Conservation (phyloP, 2,888 invertebrate genomes). For the Dilophus febrilis region DNA sequence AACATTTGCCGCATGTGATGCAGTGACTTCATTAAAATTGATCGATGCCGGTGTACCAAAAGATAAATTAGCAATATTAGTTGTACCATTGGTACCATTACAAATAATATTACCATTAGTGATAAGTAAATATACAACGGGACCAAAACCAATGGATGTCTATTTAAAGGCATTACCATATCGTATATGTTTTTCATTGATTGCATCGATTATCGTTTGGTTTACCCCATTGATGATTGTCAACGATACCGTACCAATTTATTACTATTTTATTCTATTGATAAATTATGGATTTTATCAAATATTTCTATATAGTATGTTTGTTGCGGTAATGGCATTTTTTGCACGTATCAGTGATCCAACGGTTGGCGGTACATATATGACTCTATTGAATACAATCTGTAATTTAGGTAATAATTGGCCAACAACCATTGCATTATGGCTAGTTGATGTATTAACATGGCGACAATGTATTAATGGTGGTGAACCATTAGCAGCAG, state of each 20-base stretch:
- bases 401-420: slow-evolving; percentile 96
- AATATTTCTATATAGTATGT: slow-evolving; percentile 90
- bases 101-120: slow-evolving; percentile 84
- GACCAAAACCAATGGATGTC: slow-evolving; percentile 74
- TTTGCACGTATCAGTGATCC: slow-evolving; percentile 95
- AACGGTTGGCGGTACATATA: slow-evolving; percentile 93
- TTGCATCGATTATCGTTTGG: slow-evolving; percentile 72
- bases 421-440: slow-evolving; percentile 82
- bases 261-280: slow-evolving; percentile 62
- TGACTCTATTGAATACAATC: slow-evolving; percentile 94
- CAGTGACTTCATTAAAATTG: slow-evolving; percentile 84
- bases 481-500: slow-evolving; percentile 1
- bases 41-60: slow-evolving; percentile 93
- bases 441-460: slow-evolving; percentile 73
- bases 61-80: slow-evolving; percentile 82
- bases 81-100: slow-evolving; percentile 83
- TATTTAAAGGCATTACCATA: slow-evolving; percentile 80
- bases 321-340: slow-evolving; percentile 94
- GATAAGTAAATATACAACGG: slow-evolving; percentile 56
- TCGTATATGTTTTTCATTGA: slow-evolving; percentile 67
- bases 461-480: slow-evolving; percentile 48
- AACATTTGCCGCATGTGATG: slow-evolving; percentile 87
- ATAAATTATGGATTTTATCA: slow-evolving; percentile 79
- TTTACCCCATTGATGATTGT: slow-evolving; percentile 60
- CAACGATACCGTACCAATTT: slow-evolving; percentile 45